Base-by-base conservation (phyloP, 2,888 invertebrate species). In the Aphelenchoides bicaudatus region DNA sequence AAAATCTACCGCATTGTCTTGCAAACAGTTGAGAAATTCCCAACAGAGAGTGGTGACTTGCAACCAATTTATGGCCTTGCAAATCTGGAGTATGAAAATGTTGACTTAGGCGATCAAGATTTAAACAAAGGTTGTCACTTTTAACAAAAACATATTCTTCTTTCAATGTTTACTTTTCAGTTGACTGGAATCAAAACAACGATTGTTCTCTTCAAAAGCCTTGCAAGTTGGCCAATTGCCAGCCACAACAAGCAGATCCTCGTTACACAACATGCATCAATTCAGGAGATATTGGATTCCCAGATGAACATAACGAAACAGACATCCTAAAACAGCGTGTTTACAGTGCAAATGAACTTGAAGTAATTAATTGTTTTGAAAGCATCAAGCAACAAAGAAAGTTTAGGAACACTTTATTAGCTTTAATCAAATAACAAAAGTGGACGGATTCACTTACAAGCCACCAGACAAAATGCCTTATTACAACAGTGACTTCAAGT, bases 341-440 rank as follows among this genome's bases (percentile, higher is more conserved):
- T 2, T 67, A 65, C 38, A 56, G 57, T 27, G 58, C 23, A 5
- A 21, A 56, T 13, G 66, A 62, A 2, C 67, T 52, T 49, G 66
- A 68, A 58, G 66, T 66, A 3, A 2, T 31, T 39, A 25, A n/a
- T 54, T 5, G 25, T 50, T 30, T 5, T 16, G n/a, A 16, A 10
- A 50, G 5, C n/a, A n/a, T n/a, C n/a, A n/a, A n/a, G n/a, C n/a
- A n/a, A n/a, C n/a, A n/a, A n/a, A n/a, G n/a, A n/a, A n/a, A n/a
- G 57, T 61, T 16, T 55, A 69, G 68, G 73, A 73, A 46, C 63
- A 70, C 50, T 72, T 71, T 52, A 65, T 72, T 48, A 71, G 69
- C 57, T 68, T 72, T 65, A 67, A 71, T 56, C 68, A 65, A 30
- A 67, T 68, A 53, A 68, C 67, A 34, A 63, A 68, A 39, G 63